These are phyloP conservation scores for Cataglyphis livida DNA, from an alignment of 2,888 invertebrate species.

Conservation along the genomic window DNA sequence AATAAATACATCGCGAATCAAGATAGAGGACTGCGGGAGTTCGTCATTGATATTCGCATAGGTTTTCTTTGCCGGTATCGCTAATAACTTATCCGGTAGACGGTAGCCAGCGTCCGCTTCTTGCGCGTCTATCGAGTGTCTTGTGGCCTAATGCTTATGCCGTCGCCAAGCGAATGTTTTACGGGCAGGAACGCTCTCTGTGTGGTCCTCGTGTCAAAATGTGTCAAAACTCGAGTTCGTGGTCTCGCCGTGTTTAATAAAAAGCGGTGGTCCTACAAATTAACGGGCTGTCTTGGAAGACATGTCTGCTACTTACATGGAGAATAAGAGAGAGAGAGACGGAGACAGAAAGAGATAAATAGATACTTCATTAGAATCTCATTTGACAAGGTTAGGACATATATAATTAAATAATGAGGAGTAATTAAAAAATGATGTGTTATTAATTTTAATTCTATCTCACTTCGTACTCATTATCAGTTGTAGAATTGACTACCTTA, in stretches of 20 bases:
- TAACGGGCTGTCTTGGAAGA: conserved; percentile 73
- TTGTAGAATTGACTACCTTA: neutral
- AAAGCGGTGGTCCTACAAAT: conserved; percentile 82
- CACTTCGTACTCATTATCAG: neutral
- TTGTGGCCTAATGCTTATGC: conserved; percentile 45
- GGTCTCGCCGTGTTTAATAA: conserved; percentile 72
- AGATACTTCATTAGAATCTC: conserved; percentile 5
- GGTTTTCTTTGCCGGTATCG: conserved; percentile 72
- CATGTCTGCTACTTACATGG: conserved; percentile 11
- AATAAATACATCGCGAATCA: conserved; percentile 74
- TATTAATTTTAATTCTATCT: neutral
- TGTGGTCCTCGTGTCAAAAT: conserved; percentile 85
- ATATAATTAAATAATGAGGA: too few species aligned
- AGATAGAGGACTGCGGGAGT: conserved; percentile 51
- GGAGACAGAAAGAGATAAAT: conserved; percentile 11
- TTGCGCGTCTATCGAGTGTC: conserved; percentile 81
- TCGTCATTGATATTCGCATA: conserved; percentile 80
- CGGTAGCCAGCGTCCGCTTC: conserved; percentile 78
- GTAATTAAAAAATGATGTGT: neutral
- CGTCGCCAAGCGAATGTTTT: conserved; percentile 74
- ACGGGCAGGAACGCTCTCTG: conserved; percentile 81
- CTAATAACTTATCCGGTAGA: conserved; percentile 84
- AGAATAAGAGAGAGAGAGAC: conserved; percentile 1
- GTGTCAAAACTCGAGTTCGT: conserved; percentile 85
- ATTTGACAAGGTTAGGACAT: neutral